These are phyloP conservation scores for Mylabris phalerata DNA, from an alignment of 1,140 invertebrate species.

Conservation along the genomic window DNA sequence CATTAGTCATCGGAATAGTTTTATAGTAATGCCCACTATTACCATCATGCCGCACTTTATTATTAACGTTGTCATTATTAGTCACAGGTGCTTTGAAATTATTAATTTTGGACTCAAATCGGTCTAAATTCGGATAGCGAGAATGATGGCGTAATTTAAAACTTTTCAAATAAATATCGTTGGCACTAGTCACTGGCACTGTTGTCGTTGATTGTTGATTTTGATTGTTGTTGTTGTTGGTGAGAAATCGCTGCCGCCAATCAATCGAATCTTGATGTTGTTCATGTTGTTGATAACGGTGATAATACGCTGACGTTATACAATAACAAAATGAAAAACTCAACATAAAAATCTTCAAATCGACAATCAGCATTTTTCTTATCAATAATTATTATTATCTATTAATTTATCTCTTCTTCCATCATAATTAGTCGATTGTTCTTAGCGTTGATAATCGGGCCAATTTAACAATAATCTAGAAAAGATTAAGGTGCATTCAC, in stretches of 20 bases:
- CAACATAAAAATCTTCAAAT: constrained; percentile 8
- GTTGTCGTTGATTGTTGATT: not conserved
- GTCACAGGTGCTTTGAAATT: not conserved
- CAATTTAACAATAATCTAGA: no score
- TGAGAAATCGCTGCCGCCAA: constrained; percentile 3
- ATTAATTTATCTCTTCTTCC: no score
- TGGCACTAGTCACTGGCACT: constrained; percentile 11
- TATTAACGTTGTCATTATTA: not conserved
- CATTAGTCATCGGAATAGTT: no score
- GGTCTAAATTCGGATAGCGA: constrained; percentile 9
- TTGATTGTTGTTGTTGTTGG: not conserved
- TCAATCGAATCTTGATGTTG: constrained; percentile 4
- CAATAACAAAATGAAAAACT: constrained; percentile 2
- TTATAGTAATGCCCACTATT: no score
- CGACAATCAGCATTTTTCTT: constrained; percentile 9
- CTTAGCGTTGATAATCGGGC: no score
- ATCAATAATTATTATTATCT: no score
- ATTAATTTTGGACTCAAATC: constrained; percentile 2
- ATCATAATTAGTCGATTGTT: no score
- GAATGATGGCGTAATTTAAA: constrained; percentile 8
- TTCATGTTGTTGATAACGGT: not conserved
- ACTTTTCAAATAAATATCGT: constrained; percentile 9
- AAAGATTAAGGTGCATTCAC: no score
- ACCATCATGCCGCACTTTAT: constrained; percentile 1
- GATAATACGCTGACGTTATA: constrained; percentile 3